Evolutionary conservation across 1,140 invertebrate species (phyloP), one percentile per base, ranked within the genome.

Genomic region (Rhizoglyphus robini): DNA sequence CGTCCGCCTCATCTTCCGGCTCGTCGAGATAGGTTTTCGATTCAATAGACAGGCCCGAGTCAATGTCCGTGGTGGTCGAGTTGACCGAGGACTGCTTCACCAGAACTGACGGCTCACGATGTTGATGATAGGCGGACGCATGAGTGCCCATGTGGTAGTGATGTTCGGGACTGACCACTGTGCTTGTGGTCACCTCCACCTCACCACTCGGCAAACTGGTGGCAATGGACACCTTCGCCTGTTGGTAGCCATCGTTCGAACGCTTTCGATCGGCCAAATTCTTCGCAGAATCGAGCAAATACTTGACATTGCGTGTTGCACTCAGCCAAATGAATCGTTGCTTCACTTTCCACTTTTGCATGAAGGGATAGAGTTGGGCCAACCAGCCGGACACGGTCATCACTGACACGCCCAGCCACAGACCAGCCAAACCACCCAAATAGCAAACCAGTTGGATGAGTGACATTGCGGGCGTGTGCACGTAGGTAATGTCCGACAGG

Each of bases 291-390:
- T 60, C 58, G 11, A n/a, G 36, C 15, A 46, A 34, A 46, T 60
- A 32, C 13, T 29, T 15, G 3, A 32, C 23, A 46, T 60, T 60
- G 8, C 46, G 63, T 51, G 11, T 57, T 2, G 41, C 38, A 27
- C 18, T 30, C 4, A 64, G n/a, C 13, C 48, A n/a, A 31, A 64
- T 48, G 27, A 27, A 48, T n/a, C 46, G 38, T 23, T 64, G 63
- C 31, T 51, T 48, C 1, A 18, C 29, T 1, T 64, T 64, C 63
- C 63, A 64, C 41, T 64, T 64, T 30, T 64, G 63, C 20, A 64
- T 23, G 47, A 64, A 64, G 20, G 63, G 63, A 64, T 64, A 64
- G 46, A 64, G 63, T 57, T 64, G 63, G n/a, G 63, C 46, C 29
- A 64, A 32, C 63, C 63, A 64, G 23, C 63, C 63, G 41, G 47